Evolutionary conservation across 1,140 invertebrate genomes (phyloP), one percentile per base, ranked within the genome.

Genomic region (Temnothorax curvispinosus): DNA sequence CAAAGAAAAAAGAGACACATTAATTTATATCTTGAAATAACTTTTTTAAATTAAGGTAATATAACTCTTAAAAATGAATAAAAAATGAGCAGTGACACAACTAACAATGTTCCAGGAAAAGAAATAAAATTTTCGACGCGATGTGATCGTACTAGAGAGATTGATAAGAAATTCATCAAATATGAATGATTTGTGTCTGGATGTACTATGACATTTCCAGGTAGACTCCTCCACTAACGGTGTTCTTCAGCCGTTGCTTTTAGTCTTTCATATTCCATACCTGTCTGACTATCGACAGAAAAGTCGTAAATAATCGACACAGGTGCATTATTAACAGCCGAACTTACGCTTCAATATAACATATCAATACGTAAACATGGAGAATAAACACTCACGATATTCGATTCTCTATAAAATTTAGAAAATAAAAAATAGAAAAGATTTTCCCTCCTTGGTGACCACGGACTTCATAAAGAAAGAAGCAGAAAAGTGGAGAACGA

Each of bases 161-260:
- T 93, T 93, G 93, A 94, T 94, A 94, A 94, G 90, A 69, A 84
- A 69, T 60, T 89, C 87, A 93, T 93, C 92, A 94, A 92, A 92
- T 92, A 93, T 91, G 90, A 92, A 93, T 91, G 87, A 87, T 76
- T 75, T 85, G 52, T 82, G 82, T 82, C 87, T 84, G 77, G 44
- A 54, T 54, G 65, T 41, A 47, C 64, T 75, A 9, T 60, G 60
- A 60, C 80, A 77, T 89, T 89, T 89, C 76, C 76, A 89, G 21
- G 62, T n/a, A 47, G 52, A 75, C 41, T 54, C 47, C 69, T 67
- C 69, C 62, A 21, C 56, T 41, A 35, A n/a, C 50, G 65, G 71
- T 75, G 74, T 80, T 86, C 72, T 86, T 64, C 86, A 85, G 41
- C 58, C 62, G 41, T 85, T 85, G 56, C 74, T 81, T 87, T 52